Conservation (phyloP, 2,113 vertebrate species). For the Bos javanicus region DNA sequence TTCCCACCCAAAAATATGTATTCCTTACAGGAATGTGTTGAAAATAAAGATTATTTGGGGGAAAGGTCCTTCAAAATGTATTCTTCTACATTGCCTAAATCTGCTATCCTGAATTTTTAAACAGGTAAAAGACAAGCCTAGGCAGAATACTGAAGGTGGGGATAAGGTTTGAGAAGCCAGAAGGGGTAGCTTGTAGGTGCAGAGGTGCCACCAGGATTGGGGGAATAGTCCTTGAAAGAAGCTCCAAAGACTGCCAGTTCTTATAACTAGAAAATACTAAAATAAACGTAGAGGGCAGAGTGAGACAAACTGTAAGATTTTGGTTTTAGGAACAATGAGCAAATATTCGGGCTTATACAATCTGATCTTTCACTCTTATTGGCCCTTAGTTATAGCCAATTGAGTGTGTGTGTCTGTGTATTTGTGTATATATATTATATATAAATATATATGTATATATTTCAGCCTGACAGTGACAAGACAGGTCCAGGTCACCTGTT, state of each 20-base stretch:
- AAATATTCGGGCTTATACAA: background rate
- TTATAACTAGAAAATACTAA: background rate
- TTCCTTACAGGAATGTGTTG: background rate
- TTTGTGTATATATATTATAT: background rate
- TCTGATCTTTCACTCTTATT: background rate
- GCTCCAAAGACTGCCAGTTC: background rate
- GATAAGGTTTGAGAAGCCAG: background rate
- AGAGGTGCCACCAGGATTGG: background rate
- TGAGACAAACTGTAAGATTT: background rate
- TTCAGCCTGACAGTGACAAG: background rate
- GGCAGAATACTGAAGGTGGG: background rate
- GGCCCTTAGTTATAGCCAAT: background rate
- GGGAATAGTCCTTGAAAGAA: background rate
- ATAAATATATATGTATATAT: background rate
- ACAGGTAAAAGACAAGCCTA: background rate
- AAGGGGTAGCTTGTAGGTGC: background rate
- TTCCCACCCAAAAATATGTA: background rate
- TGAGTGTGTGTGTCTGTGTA: background rate
- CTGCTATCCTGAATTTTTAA: conserved; percentile 2
- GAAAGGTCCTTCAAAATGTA: background rate
- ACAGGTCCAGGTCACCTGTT: background rate
- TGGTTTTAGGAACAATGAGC: background rate
- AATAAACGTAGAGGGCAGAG: background rate
- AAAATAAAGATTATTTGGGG: background rate
- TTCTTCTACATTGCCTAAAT: background rate